phyloP scores from a whole-genome alignment of 2,797 vertebrate genomes.

The Brachyalestes nurse region DNA sequence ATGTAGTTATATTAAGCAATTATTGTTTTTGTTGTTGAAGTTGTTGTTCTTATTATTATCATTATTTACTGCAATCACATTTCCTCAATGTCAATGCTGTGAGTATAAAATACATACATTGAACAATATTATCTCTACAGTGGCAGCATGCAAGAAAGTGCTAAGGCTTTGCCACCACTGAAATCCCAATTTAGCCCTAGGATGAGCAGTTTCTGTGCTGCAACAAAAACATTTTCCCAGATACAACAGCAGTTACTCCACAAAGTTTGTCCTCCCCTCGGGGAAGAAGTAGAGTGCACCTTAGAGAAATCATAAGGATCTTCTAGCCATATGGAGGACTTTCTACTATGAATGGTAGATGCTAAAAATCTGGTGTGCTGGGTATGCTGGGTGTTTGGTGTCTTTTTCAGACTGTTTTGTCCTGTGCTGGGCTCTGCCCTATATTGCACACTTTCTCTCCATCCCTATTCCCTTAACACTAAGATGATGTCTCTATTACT shows the following conservation, averaged over 20 bases:
- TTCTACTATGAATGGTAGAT: conserved; percentile 5
- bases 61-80: neutral
- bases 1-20: too few species aligned
- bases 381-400: neutral
- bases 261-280: neutral
- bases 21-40: too few species aligned
- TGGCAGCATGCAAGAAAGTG: too few species aligned
- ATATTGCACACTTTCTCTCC: neutral
- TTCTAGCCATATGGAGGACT: neutral
- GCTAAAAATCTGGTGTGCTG: neutral
- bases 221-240: neutral
- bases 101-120: neutral
- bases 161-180: too few species aligned
- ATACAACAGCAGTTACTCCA: neutral
- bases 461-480: conserved; percentile 19
- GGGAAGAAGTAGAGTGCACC: neutral
- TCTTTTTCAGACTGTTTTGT: neutral
- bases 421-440: neutral
- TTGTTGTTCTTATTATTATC: too few species aligned
- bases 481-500: conserved; percentile 26
- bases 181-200: too few species aligned
- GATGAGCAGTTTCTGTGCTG: too few species aligned
- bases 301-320: neutral
- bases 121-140: neutral
- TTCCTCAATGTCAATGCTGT: neutral